Percentiles rank a stretch among this genome's conserved stretches.
Conservation (phyloP, 1,140 invertebrate genomes). For the Chrysopa pallens region DNA sequence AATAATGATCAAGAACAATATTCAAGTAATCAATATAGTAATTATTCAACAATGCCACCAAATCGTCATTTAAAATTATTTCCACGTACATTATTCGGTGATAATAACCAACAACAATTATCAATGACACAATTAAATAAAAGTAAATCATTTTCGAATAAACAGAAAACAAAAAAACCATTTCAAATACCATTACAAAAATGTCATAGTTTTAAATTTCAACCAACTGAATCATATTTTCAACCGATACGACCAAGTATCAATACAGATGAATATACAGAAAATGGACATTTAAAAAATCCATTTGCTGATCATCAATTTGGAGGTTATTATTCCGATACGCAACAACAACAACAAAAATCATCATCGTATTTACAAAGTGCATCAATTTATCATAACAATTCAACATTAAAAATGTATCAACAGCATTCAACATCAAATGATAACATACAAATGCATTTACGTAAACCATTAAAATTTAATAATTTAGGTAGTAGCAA, state of each 20-base stretch:
- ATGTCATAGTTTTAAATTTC: slow-evolving; percentile 48
- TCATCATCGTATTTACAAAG: too few species aligned
- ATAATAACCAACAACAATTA: slow-evolving; percentile 3
- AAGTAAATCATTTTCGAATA: slow-evolving; percentile 20
- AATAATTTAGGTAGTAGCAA: too few species aligned
- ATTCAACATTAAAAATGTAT: too few species aligned
- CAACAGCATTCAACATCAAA: too few species aligned
- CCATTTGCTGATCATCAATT: neutral
- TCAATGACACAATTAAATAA: slow-evolving; percentile 10
- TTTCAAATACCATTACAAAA: slow-evolving; percentile 43
- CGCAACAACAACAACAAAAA: too few species aligned
- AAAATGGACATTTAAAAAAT: neutral
- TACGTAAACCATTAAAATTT: too few species aligned
- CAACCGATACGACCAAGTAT: slow-evolving; percentile 30
- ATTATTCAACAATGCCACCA: slow-evolving; percentile 21
- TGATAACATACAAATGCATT: too few species aligned
- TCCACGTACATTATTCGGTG: slow-evolving; percentile 19
- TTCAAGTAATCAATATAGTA: slow-evolving; percentile 9
- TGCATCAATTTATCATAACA: too few species aligned
- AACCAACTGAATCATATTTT: slow-evolving; percentile 39
- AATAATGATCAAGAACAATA: slow-evolving; percentile 4
- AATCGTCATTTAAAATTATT: slow-evolving; percentile 20
- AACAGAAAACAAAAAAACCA: slow-evolving; percentile 30
- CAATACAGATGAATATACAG: neutral
- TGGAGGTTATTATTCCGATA: neutral